Conservation (phyloP, 2,113 vertebrate species). For the Erythrolamprus reginae region DNA sequence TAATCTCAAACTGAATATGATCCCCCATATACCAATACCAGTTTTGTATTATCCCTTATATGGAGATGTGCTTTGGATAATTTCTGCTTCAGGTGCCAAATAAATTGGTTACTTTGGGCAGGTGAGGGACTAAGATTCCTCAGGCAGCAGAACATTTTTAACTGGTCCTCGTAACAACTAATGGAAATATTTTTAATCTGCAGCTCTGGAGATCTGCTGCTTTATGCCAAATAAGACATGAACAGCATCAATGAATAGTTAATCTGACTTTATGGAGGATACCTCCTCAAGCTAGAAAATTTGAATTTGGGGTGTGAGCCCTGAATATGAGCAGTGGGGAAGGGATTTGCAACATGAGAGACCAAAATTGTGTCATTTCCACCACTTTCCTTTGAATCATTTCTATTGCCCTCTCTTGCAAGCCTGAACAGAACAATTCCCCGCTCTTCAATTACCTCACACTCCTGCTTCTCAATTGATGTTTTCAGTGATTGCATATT, state of each 20-base stretch:
- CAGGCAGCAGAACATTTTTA: not conserved
- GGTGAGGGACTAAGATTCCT: not conserved
- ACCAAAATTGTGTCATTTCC: not conserved
- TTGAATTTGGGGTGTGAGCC: not conserved
- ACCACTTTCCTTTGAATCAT: not conserved
- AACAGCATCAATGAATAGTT: not conserved
- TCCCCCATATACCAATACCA: too few species aligned
- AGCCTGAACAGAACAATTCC: not conserved
- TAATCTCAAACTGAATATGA: too few species aligned
- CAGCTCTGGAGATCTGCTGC: not conserved
- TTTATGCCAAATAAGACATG: not conserved
- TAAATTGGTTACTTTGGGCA: not conserved
- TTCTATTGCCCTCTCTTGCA: not conserved
- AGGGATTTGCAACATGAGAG: not conserved
- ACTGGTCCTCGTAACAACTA: not conserved
- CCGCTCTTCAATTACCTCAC: not conserved
- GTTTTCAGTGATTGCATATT: not conserved
- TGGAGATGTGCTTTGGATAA: not conserved
- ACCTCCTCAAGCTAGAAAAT: not conserved
- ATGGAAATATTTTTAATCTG: not conserved
- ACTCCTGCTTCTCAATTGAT: not conserved
- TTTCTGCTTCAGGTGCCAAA: not conserved
- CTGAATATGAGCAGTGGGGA: not conserved
- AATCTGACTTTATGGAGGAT: not conserved
- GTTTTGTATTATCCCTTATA: too few species aligned